Evolutionary conservation across 2,888 invertebrate genomes (phyloP).

Genomic region (Scaptomyza reducta): DNA sequence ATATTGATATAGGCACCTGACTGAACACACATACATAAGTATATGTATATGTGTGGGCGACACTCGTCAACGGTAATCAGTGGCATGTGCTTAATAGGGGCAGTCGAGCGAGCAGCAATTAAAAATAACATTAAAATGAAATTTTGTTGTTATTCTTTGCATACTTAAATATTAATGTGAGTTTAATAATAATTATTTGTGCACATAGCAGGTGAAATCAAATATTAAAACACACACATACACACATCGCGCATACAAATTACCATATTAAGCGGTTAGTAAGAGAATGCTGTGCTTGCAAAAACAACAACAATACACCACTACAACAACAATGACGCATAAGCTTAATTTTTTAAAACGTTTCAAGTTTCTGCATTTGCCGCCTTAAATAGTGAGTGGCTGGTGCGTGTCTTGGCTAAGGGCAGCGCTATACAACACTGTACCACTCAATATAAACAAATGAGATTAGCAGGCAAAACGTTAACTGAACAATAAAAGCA

Average conservation of each 20-base stretch:
- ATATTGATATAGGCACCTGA: constrained; percentile 36
- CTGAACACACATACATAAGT: constrained; percentile 13
- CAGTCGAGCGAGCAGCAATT: constrained; percentile 32
- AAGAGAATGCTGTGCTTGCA: constrained; percentile 31
- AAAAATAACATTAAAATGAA: constrained; percentile 32
- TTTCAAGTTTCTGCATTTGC: constrained; percentile 24
- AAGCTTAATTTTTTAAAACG: constrained; percentile 21
- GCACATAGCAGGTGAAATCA: constrained; percentile 52
- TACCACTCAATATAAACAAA: constrained; percentile 41
- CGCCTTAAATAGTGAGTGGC: constrained; percentile 22
- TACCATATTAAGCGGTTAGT: constrained; percentile 64
- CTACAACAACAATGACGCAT: constrained; percentile 38
- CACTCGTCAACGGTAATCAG: constrained; percentile 62
- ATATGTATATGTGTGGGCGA: constrained; percentile 22
- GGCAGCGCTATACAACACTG: constrained; percentile 41
- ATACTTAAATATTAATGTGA: constrained; percentile 65
- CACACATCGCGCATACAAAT: constrained; percentile 48
- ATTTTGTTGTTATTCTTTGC: constrained; percentile 35
- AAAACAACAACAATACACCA: constrained; percentile 20
- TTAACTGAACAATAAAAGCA: constrained; percentile 5
- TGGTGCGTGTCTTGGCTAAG: constrained; percentile 55
- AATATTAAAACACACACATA: constrained; percentile 28
- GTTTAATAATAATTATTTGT: constrained; percentile 59
- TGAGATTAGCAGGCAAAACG: neutral
- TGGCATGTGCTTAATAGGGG: constrained; percentile 58